Evolutionary conservation across 2,113 vertebrate species (phyloP), one percentile per base, ranked within the genome.

Genomic region (Pipa parva): DNA sequence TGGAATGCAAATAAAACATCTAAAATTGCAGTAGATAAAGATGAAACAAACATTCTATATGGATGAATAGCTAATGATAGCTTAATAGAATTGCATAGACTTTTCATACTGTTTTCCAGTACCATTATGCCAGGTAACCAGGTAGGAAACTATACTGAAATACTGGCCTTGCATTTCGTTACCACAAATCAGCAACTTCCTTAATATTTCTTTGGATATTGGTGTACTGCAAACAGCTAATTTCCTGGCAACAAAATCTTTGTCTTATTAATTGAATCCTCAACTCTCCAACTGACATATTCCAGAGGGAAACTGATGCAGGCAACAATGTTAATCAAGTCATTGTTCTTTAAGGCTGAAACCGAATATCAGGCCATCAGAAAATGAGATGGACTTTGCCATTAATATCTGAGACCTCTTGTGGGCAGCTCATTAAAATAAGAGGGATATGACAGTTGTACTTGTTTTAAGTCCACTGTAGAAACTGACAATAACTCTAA

Each of bases 231-330:
- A 29, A 31, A 22, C 24, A 21, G 46, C 45, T 11, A 9, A 37
- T 59, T 27, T 59, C 3, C 11, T 29, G 31, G 80, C 82, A 84
- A 87, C 87, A 78, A 84, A 88, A 87, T 90, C 85, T 88, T 85
- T 87, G 82, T 85, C 87, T 84, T 84, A 83, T 89, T 89, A 89
- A 90, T 89, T 87, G 88, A 89, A 88, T 87, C 81, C 87, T 89
- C 87, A 85, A 86, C 86, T 87, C 83, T 78, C 83, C 87, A 86
- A 85, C 86, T 88, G 86, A 84, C 82, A 85, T 51, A 77, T 80
- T 84, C 84, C 74, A 80, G 84, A 81, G 83, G 86, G 87, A 89
- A 83, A 84, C 84, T 82, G 84, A 87, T 87, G 81, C 87, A 87
- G 85, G 85, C 81, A 83, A 81, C 81, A 84, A 83, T 85, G 81